phyloP scores from a whole-genome alignment of 2,113 vertebrate species.

The Cyprinodon variegatus region DNA sequence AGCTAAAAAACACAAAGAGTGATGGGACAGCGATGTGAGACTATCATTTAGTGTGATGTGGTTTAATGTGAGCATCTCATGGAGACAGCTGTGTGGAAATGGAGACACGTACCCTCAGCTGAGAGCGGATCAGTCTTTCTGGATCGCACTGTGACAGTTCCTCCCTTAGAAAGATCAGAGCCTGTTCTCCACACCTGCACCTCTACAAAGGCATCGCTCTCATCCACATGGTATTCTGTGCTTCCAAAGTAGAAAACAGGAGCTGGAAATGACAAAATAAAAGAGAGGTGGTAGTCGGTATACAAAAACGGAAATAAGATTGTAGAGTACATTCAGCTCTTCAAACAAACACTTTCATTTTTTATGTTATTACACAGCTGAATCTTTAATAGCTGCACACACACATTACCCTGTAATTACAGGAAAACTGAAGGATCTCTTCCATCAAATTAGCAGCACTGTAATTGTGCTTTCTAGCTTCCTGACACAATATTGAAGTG shows the following conservation, averaged over 20 bases:
- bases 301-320: conserved; percentile 9
- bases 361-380: conserved; percentile 51
- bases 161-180: conserved; percentile 87
- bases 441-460: conserved; percentile 45
- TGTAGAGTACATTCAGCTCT: conserved; percentile 34
- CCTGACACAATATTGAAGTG: conserved; percentile 37
- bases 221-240: conserved; percentile 85
- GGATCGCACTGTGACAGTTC: conserved; percentile 89
- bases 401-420: conserved; percentile 59
- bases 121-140: conserved; percentile 87
- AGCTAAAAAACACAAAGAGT: conserved; percentile 48
- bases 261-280: conserved; percentile 72
- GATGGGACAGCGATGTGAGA: conserved; percentile 45
- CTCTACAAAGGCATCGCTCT: conserved; percentile 87
- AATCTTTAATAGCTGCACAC: conserved; percentile 51
- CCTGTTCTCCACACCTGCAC: conserved; percentile 90
- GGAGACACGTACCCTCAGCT: conserved; percentile 84
- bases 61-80: conserved; percentile 36
- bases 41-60: conserved; percentile 48
- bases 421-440: conserved; percentile 43
- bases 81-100: conserved; percentile 19
- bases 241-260: conserved; percentile 91
- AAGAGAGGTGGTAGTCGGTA: conserved; percentile 1
- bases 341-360: conserved; percentile 37
- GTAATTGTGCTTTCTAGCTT: conserved; percentile 67